Conservation (phyloP, 1,140 invertebrate species). For the Cyclina sinensis region DNA sequence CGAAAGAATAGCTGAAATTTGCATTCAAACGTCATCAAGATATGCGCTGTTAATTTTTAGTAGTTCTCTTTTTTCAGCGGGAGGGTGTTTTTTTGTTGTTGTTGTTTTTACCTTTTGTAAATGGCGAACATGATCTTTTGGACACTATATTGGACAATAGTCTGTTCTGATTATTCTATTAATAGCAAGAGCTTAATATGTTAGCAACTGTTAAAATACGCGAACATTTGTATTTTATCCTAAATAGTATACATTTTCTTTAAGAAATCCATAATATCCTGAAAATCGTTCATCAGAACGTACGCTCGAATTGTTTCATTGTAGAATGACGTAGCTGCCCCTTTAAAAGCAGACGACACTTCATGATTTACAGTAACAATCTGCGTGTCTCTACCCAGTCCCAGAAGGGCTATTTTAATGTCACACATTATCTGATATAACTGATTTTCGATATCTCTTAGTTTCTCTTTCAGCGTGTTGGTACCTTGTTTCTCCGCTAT, state of each 20-base stretch:
- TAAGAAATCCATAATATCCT: constrained; percentile 3
- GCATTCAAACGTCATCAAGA: too few species aligned
- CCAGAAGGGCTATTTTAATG: constrained; percentile 23
- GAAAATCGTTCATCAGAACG: constrained; percentile 6
- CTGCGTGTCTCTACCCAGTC: background rate
- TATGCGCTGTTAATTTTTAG: too few species aligned
- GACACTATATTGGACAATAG: too few species aligned
- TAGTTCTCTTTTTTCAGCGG: too few species aligned
- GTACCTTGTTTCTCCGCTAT: background rate
- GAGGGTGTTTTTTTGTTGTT: too few species aligned
- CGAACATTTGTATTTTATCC: background rate
- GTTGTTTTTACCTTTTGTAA: too few species aligned
- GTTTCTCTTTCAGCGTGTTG: background rate
- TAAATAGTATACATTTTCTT: background rate
- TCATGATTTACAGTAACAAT: background rate
- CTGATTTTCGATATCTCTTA: constrained; percentile 7
- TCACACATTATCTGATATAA: constrained; percentile 36
- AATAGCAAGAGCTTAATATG: too few species aligned
- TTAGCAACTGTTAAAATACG: too few species aligned
- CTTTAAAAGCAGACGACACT: constrained; percentile 1
- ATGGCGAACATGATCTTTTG: too few species aligned
- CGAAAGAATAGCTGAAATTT: too few species aligned
- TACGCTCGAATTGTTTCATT: constrained; percentile 19
- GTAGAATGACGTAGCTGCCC: background rate
- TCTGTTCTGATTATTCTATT: too few species aligned